Evolutionary conservation across 1,140 invertebrate species (phyloP), one percentile per base, ranked within the genome.

Genomic region (Andrena cerasifolii): DNA sequence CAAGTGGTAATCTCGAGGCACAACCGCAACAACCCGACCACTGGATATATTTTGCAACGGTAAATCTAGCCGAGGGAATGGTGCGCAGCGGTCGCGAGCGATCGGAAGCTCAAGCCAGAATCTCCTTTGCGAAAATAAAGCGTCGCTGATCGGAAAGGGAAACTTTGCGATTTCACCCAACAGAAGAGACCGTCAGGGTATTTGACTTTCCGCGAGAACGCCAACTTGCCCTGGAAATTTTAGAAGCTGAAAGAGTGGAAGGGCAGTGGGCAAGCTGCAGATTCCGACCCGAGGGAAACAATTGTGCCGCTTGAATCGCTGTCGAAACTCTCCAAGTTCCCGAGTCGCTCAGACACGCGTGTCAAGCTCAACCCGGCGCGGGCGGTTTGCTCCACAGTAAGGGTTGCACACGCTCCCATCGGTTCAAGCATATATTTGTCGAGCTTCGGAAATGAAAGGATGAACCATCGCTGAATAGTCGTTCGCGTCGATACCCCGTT

Each of bases 271-370:
- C n/a, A n/a, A n/a, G n/a, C n/a, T n/a, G n/a, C n/a, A n/a, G n/a
- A n/a, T n/a, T 1, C 21, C 24, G 49, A 21, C 18, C 49, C n/a
- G 18, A 21, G 26, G 2, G 31, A 33, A 7, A 16, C 31, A 21
- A 61, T 40, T 18, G 36, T 21, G 58, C 33, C n/a, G 58, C 12
- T 21, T n/a, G 33, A 43, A 21, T 14, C 7, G 12, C 33, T 16
- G 58, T 3, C 58, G 33, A 61, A 61, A 61, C n/a, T 10, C 14
- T 31, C 12, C 7, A 31, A 14, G 47, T 61, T 49, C 31, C 21
- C 10, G 40, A 36, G 43, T 62, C 59, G 36, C 43, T 62, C 59
- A 43, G 26, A 6, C 36, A 62, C 59, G 58, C 58, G 58, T 40
- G 24, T 36, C 58, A 26, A 21, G 33, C 14, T 61, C 24, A 14